These are phyloP conservation scores for Rhineura floridana DNA, from an alignment of 2,113 vertebrate species.

Conservation along the genomic window DNA sequence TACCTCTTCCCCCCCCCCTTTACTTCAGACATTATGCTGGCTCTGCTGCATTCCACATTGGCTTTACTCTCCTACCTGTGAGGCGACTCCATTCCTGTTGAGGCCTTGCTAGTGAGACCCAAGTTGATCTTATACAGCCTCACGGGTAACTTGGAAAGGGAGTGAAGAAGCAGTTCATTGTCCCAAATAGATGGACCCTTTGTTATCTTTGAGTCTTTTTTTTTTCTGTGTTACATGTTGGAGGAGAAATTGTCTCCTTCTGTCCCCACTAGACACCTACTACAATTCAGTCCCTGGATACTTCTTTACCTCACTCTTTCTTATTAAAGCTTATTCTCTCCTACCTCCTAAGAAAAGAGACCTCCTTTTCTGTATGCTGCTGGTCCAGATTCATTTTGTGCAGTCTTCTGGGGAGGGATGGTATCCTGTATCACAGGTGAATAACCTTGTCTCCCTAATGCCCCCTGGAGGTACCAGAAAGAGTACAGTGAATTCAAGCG, in stretches of 20 bases:
- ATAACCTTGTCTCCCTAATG: constrained; percentile 10
- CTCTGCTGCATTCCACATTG: neutral
- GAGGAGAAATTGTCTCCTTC: neutral
- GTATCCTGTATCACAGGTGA: neutral
- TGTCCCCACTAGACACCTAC: too few relatives aligned
- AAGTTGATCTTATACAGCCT: neutral
- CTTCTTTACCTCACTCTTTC: neutral
- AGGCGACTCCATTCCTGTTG: too few relatives aligned
- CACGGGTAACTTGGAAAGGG: neutral
- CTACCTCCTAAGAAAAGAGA: neutral
- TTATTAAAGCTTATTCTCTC: neutral
- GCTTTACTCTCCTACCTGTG: neutral
- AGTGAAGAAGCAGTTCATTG: too few relatives aligned
- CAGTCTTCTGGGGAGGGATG: neutral
- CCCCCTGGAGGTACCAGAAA: constrained; percentile 87
- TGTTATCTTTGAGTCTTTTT: neutral
- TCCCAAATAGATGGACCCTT: neutral
- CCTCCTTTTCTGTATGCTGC: neutral
- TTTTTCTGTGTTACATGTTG: neutral
- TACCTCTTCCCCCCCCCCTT: neutral
- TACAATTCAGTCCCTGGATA: neutral
- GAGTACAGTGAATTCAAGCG: constrained; percentile 98
- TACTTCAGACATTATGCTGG: neutral
- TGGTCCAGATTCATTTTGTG: neutral
- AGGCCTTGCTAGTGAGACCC: neutral